Evolutionary conservation across 2,888 invertebrate species (phyloP), one percentile per base, ranked within the genome.

Genomic region (Oligia fasciuncula): DNA sequence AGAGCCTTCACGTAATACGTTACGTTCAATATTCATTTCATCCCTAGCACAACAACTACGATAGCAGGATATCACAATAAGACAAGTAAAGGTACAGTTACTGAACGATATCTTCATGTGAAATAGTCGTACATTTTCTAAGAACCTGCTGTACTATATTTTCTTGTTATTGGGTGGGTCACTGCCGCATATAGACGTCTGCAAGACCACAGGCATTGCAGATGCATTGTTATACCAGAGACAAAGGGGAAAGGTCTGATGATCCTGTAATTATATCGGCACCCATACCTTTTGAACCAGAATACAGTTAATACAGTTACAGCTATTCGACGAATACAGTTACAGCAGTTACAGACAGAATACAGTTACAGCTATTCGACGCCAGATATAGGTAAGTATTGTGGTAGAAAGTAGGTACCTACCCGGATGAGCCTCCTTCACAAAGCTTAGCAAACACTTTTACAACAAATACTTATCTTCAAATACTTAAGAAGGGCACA

Each of bases 401-500:
- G 19, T 14, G 0, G n/a, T 46, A 54, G 3, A 8, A 35, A 43
- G 3, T 13, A 46, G 4, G 5, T 14, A n/a, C 29, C 6, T 49
- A 2, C 29, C 19, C 3, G 9, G 11, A 23, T 0, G 19, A 69
- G 51, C n/a, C 9, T 68, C 13, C 40, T 8, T 43, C 8, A n/a
- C 4, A 51, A 69, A 23, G 51, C 35, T 35, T 14, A 35, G 35
- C 43, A 35, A 65, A 17, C 23, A 43, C 19, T 17, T 23, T 17
- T 13, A 17, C 11, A 11, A 54, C 43, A 1, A 60, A 77, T 35
- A 67, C 54, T 1, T 19, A 19, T 57, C 29, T 23, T 40, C 73
- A 57, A 76, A 76, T 69, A 76, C 62, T 75, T 62, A 69, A 68
- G 40, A 49, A 49, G 9, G 62, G 1, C 84, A 72, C 83, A 80